Percentiles rank a stretch among this genome's conserved stretches.
Evolutionary conservation across 2,888 invertebrate genomes (phyloP).

Genomic region (Helicoverpa assulta): DNA sequence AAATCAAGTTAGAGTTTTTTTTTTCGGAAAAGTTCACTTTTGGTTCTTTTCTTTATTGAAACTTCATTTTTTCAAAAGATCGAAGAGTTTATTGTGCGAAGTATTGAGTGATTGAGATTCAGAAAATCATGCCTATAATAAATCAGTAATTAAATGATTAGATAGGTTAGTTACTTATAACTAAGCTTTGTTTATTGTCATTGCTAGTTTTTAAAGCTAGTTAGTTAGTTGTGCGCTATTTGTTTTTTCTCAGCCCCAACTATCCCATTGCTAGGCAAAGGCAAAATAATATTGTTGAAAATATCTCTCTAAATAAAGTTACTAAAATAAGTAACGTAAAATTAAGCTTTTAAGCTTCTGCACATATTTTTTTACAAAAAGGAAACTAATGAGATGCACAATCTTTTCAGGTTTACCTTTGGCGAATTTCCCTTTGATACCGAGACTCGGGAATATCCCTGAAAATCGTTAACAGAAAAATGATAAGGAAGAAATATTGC

Average conservation of each 20-base stretch:
- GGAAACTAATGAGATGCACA: slow-evolving; percentile 18
- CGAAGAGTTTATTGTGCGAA: neutral
- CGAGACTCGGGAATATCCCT: slow-evolving; percentile 10
- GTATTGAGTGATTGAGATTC: too few species aligned
- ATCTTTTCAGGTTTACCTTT: slow-evolving; percentile 17
- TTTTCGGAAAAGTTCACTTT: slow-evolving; percentile 2
- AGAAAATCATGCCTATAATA: too few species aligned
- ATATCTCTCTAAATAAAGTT: too few species aligned
- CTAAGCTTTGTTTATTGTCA: too few species aligned
- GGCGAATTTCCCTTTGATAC: slow-evolving; percentile 8
- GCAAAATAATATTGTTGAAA: too few species aligned
- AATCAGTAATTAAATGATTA: too few species aligned
- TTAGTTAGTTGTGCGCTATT: too few species aligned
- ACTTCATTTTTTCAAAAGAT: neutral
- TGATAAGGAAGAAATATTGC: slow-evolving; percentile 13
- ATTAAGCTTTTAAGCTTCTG: neutral
- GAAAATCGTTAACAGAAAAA: neutral
- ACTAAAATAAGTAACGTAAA: neutral
- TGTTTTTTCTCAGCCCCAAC: too few species aligned
- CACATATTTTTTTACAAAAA: neutral
- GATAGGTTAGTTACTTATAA: too few species aligned
- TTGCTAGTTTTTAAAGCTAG: too few species aligned
- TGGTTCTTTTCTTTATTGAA: too few species aligned
- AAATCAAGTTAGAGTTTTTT: neutral
- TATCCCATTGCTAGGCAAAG: too few species aligned